Base-by-base conservation (phyloP, 2,888 invertebrate species). In the Ecdyonurus torrentis region DNA sequence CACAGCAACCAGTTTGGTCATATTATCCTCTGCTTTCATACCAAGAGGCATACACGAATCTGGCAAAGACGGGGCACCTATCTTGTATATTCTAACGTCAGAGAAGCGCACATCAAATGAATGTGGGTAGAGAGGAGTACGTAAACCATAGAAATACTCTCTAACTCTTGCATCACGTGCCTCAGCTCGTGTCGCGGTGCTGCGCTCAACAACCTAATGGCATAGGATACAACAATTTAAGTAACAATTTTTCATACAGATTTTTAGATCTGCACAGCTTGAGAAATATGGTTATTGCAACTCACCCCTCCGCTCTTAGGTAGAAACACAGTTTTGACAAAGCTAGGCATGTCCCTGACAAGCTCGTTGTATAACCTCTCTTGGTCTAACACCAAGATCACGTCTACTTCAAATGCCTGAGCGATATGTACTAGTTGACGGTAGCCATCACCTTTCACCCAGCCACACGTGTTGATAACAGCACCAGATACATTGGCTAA, bases 401-500 rank as follows among this genome's bases (percentile, higher is more conserved):
- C 88, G 71, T 96, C 94, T 1, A 96, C 95, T 80, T 96, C 94
- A 75, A 98, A 98, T 0, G 91, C 89, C 70, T 91, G 88, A 0
- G 95, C 94, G 0, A 92, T 87, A 70, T 92, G 89, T 2, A 91
- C 83, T 15, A 99, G 74, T 63, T 90, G 82, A 70, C 87, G 86
- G 74, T 95, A 98, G 0, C 97, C 98, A 0, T 82, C 85, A 0
- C 87, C 90, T 75, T 95, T 94, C 1, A 97, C 87, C 96, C 96
- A 99, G 0, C 98, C 98, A 69, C 96, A 95, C 0, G 98, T 98
- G 75, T 99, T 99, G 67, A 99, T 93, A 50, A 99, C 85, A 2
- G 91, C 88, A 1, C 99, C 99, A 1, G 91, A 91, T 50, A 83
- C 80, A 70, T 88, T 85, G 0, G 89, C 91, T 87, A 15, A 25